phyloP scores from a whole-genome alignment of 2,797 vertebrate species.

The Megalops cyprinoides region DNA sequence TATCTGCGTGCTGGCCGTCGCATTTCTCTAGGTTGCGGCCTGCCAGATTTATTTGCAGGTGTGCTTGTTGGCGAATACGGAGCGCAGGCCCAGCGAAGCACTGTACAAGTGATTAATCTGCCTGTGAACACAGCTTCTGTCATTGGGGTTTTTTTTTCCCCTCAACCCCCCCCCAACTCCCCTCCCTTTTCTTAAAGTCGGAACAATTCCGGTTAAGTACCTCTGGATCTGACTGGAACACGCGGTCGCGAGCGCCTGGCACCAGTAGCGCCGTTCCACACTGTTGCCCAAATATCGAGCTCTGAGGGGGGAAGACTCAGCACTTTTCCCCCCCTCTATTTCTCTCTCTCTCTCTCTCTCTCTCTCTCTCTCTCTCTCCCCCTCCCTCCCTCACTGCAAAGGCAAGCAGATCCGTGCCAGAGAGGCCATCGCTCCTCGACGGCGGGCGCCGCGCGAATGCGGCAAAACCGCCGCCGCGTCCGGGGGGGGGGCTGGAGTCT shows the following conservation, averaged over 20 bases:
- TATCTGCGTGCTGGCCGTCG: background rate
- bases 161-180: background rate
- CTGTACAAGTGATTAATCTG: background rate
- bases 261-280: background rate
- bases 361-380: too few relatives aligned
- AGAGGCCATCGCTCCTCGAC: background rate
- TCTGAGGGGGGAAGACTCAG: background rate
- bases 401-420: background rate
- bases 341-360: too few relatives aligned
- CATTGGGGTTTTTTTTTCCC: too few relatives aligned
- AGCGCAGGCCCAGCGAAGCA: background rate
- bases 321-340: background rate
- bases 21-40: background rate
- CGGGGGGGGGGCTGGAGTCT: background rate
- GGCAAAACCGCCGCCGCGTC: too few relatives aligned
- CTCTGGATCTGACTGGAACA: background rate
- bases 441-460: background rate
- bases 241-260: background rate
- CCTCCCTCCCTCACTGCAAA: too few relatives aligned
- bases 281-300: background rate
- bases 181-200: background rate
- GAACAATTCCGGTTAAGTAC: background rate
- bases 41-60: background rate
- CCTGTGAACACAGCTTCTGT: background rate
- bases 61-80: background rate